These are phyloP conservation scores for Drosophila repleta DNA, from an alignment of 1,140 invertebrate species.

Conservation along the genomic window DNA sequence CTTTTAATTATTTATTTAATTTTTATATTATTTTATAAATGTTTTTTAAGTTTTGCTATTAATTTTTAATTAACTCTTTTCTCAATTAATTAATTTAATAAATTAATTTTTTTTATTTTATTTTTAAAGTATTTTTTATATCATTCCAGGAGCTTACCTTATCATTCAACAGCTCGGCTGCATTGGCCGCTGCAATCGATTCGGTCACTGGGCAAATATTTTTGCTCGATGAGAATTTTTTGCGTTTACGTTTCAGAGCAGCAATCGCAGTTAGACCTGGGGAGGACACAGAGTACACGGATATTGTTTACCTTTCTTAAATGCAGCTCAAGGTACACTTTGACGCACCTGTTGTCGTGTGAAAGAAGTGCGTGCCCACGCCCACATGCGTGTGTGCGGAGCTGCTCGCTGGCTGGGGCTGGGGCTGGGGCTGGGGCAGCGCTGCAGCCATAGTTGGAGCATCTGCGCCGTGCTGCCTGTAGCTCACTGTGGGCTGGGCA, in stretches of 20 bases:
- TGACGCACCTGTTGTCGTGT: conserved; percentile 67
- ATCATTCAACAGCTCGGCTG: conserved; percentile 58
- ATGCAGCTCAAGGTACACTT: neutral
- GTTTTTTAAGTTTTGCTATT: too few relatives aligned
- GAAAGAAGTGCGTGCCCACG: conserved; percentile 74
- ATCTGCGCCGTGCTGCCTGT: conserved; percentile 46
- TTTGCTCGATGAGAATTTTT: conserved; percentile 91
- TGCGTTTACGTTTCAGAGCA: conserved; percentile 89
- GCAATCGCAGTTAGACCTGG: conserved; percentile 86
- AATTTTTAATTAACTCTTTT: too few relatives aligned
- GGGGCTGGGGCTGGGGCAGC: conserved; percentile 10
- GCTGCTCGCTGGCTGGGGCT: too few relatives aligned
- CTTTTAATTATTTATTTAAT: too few relatives aligned
- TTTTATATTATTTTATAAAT: too few relatives aligned
- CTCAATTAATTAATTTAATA: too few relatives aligned
- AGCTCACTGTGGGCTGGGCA: conserved; percentile 46
- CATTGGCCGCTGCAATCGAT: conserved; percentile 72
- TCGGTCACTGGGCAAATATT: conserved; percentile 86
- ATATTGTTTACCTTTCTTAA: neutral
- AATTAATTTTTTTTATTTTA: too few relatives aligned
- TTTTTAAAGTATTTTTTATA: too few relatives aligned
- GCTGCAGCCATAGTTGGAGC: neutral
- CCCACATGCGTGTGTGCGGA: conserved; percentile 35
- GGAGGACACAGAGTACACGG: neutral
- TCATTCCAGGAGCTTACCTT: conserved; percentile 40